Evolutionary conservation across 1,140 invertebrate genomes (phyloP), one percentile per base, ranked within the genome.

Genomic region (Cydia splendana): DNA sequence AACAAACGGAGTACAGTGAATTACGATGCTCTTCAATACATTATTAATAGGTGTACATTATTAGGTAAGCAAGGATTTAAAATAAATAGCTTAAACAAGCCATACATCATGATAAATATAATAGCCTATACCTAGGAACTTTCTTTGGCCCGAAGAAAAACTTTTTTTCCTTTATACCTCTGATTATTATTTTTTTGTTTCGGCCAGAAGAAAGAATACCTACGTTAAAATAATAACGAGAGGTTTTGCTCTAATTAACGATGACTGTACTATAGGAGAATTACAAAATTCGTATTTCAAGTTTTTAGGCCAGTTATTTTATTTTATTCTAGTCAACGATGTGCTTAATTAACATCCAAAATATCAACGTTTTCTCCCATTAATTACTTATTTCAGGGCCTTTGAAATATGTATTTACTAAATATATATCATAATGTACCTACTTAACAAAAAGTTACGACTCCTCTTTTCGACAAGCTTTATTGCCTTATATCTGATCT

Each of bases 171-270:
- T 6, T 20, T 4, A 42, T 9, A 42, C 57, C 20, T 65, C 28
- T 65, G 10, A 65, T 65, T 65, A 65, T 9, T 24, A 10, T 65
- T 65, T 65, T 30, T 28, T 24, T 28, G 7, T 28, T 65, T 65
- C 18, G 62, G 20, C 30, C 4, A 28, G 62, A 65, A 13, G 24
- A 65, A 65, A 65, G 18, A 30, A 65, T 24, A 24, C 24, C 34
- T 38, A 38, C 34, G 34, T 38, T 38, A 7, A 38, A 38, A 38
- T 38, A 38, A 65, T 65, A 65, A 65, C 18, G 62, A 65, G 15
- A 65, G 62, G 24, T 9, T 20, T 28, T 65, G 62, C 62, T 65
- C 62, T 65, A 65, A 65, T 65, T 65, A 65, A 65, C 24, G 62
- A 65, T 65, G 62, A 6, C 9, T 65, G 62, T 65, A 65, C 30